These are phyloP conservation scores for Strigops habroptila DNA, from an alignment of 2,113 vertebrate genomes.

Conservation along the genomic window DNA sequence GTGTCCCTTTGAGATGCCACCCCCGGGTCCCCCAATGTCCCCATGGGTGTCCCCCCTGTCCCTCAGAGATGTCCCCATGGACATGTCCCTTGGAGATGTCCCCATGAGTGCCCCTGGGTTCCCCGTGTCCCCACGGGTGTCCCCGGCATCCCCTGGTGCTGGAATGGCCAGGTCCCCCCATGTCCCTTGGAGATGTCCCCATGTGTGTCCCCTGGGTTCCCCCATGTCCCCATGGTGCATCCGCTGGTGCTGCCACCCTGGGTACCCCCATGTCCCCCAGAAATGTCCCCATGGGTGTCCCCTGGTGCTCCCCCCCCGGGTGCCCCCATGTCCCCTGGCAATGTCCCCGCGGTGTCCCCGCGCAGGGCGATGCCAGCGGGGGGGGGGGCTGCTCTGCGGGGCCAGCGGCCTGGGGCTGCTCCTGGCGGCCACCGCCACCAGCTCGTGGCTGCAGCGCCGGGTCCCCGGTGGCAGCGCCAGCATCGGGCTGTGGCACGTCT, in stretches of 20 bases:
- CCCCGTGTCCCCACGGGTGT: background rate
- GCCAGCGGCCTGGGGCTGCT: conserved; percentile 79
- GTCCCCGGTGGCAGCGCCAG: conserved; percentile 75
- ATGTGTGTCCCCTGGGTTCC: background rate
- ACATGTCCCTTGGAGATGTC: too few relatives aligned
- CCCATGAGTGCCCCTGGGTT: background rate
- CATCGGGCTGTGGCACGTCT: conserved; percentile 85
- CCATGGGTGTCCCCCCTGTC: background rate
- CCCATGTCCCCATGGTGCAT: background rate
- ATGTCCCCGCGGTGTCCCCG: background rate
- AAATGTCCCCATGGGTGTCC: background rate
- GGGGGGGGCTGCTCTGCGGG: conserved; percentile 80
- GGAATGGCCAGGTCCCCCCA: background rate
- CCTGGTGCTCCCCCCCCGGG: background rate
- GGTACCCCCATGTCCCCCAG: background rate
- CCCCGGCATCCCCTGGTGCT: background rate
- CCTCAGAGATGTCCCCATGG: background rate
- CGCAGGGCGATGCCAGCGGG: background rate
- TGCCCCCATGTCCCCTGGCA: background rate
- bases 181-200: too few relatives aligned
- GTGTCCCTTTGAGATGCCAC: background rate
- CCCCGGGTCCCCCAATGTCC: background rate
- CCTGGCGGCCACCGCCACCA: conserved; percentile 80
- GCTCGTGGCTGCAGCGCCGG: conserved; percentile 84
- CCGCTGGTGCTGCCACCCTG: background rate